Base-by-base conservation (phyloP, 1,140 invertebrate genomes). In the Achroia grisella region DNA sequence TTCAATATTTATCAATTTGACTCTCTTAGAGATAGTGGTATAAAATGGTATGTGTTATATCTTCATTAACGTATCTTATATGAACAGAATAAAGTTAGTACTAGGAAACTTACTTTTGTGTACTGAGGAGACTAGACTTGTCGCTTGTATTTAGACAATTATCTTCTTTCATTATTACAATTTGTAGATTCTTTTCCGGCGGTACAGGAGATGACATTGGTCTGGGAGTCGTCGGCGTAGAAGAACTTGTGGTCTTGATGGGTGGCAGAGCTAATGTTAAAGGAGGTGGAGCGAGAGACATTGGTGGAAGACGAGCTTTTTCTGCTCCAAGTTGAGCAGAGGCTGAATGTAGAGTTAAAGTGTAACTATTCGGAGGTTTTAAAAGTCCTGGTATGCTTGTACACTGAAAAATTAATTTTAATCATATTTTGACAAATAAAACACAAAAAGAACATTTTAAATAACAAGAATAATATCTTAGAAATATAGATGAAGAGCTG, bases 341-440 rank as follows among this genome's bases (percentile, higher is more conserved):
- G 2, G 76, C 81, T 2, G 83, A 86, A 40, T 86, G 83, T 0
- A 87, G 59, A 2, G 86, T 86, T 32, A 87, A 32, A 0, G 83
- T 84, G 40, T 86, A 87, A 44, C 83, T 87, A 48, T 87, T 88
- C 27, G 90, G 90, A 27, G 89, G 89, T 64, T 89, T 90, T 23
- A 91, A 58, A 17, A 90, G 67, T 2, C 88, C 87, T 39, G 87
- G 88, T 62, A 88, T 88, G 59, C 88, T 89, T 39, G 77, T 60
- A 48, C 79, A 86, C 86, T 87, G 72, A 13, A 80, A 87, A 41
- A 55, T 46, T 46, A 34, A 56, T 15, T 33, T 12, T 8, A 11
- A 39, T 42, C 11, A 49, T 23, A 10, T 31, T 23, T 13, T n/a
- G 15, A 32, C 10, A 32, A 32, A 23, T 23, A 23, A n/a, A n/a